Conservation (phyloP, 2,888 invertebrate genomes). For the Oasisia sp. region DNA sequence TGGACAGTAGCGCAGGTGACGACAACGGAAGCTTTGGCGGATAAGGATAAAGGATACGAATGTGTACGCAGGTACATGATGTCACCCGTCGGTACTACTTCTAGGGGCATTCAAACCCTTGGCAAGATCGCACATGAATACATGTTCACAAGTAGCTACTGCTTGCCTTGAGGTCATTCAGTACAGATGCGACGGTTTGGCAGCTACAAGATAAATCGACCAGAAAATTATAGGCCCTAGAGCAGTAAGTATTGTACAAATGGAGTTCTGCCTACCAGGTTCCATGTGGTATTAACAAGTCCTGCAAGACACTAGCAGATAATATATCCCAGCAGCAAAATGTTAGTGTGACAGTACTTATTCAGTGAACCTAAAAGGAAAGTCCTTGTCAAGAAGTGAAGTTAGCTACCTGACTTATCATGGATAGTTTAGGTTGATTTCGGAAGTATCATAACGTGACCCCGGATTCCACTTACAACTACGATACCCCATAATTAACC, state of each 20-base stretch:
- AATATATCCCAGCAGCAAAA: too few relatives aligned
- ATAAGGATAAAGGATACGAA: not conserved
- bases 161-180: not conserved
- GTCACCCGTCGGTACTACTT: not conserved
- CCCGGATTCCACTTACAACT: not conserved
- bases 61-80: not conserved
- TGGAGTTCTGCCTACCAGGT: too few relatives aligned
- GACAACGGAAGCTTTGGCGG: not conserved
- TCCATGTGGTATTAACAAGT: not conserved
- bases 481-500: slow-evolving; percentile 17
- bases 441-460: not conserved
- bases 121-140: not conserved
- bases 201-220: not conserved
- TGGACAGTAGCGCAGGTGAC: not conserved
- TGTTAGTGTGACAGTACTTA: not conserved
- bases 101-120: not conserved
- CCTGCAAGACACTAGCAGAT: too few relatives aligned
- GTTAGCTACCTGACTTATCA: not conserved
- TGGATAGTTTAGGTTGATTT: not conserved
- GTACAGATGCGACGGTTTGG: not conserved
- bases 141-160: not conserved
- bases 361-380: not conserved
- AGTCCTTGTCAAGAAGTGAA: not conserved
- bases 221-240: not conserved
- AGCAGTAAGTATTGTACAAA: too few relatives aligned